These are phyloP conservation scores for Drosophila sulfurigaster DNA, from an alignment of 1,140 invertebrate genomes.

Conservation along the genomic window DNA sequence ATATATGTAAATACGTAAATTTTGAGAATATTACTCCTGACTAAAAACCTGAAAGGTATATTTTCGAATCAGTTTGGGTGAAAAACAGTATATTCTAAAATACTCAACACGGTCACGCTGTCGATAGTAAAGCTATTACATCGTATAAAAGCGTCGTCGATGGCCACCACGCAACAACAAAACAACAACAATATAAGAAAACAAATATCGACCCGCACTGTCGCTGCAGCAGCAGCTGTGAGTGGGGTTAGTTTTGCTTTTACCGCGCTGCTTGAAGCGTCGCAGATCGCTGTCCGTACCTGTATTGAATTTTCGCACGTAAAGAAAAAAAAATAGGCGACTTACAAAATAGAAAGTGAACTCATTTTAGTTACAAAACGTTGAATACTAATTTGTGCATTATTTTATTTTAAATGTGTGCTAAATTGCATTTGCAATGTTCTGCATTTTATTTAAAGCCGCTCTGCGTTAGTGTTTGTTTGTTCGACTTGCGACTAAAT, in stretches of 20 bases:
- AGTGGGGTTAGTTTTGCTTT: constrained; percentile 44
- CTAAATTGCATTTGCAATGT: constrained; percentile 21
- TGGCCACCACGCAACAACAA: background rate
- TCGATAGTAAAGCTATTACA: background rate
- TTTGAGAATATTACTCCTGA: too few species aligned
- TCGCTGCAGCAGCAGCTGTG: constrained; percentile 28
- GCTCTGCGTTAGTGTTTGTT: background rate
- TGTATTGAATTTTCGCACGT: constrained; percentile 52
- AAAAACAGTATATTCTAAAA: too few species aligned
- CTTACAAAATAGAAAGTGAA: constrained; percentile 45
- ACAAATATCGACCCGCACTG: constrained; percentile 43
- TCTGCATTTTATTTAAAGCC: background rate
- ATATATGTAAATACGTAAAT: too few species aligned
- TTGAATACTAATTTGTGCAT: constrained; percentile 17
- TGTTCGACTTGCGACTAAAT: constrained; percentile 11
- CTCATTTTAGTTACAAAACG: constrained; percentile 10
- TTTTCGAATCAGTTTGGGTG: too few species aligned
- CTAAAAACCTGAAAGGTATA: too few species aligned
- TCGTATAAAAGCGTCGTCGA: background rate
- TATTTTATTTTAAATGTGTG: constrained; percentile 10
- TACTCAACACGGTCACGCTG: too few species aligned
- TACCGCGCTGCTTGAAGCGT: constrained; percentile 44
- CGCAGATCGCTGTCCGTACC: constrained; percentile 33
- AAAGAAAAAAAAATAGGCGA: constrained; percentile 10
- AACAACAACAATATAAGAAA: constrained; percentile 29